phyloP scores from a whole-genome alignment of 2,888 invertebrate genomes.

The Chymomyza fuscimana region DNA sequence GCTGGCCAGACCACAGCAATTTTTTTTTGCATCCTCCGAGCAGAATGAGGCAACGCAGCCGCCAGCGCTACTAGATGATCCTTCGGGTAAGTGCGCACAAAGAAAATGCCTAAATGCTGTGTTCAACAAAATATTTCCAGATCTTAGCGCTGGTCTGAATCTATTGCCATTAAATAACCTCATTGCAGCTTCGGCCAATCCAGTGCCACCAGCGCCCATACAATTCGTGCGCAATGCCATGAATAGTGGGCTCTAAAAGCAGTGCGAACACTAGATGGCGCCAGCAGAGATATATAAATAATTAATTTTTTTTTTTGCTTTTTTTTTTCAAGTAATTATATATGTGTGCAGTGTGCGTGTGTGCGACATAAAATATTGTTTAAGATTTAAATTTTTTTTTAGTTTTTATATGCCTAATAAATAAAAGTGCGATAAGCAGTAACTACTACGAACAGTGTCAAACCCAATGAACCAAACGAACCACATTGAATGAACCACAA shows the following conservation, averaged over 20 bases:
- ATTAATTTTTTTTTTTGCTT: background rate
- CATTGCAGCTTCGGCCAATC: conserved; percentile 66
- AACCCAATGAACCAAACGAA: background rate
- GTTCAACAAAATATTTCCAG: conserved; percentile 25
- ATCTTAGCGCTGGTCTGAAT: conserved; percentile 61
- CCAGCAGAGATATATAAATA: conserved; percentile 11
- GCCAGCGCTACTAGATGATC: conserved; percentile 24
- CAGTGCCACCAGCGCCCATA: conserved; percentile 60
- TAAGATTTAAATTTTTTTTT: conserved; percentile 2
- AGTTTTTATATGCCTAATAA: background rate
- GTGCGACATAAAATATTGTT: background rate
- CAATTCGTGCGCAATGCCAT: conserved; percentile 60
- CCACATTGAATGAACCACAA: background rate
- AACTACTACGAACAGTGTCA: background rate
- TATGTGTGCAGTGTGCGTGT: conserved; percentile 1
- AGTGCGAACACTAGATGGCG: conserved; percentile 21
- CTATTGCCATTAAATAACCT: conserved; percentile 57
- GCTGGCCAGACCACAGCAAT: conserved; percentile 51
- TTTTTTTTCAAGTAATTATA: background rate
- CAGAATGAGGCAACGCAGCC: conserved; percentile 23
- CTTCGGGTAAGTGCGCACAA: conserved; percentile 48
- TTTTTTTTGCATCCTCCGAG: conserved; percentile 29
- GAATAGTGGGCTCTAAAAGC: conserved; percentile 68
- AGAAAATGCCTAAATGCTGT: background rate
- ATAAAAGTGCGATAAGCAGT: background rate